A percentile compares a stretch with the other conserved stretches of the same genome.
Conservation (phyloP, 2,888 invertebrate genomes). For the Brachynemurus nebulosus region DNA sequence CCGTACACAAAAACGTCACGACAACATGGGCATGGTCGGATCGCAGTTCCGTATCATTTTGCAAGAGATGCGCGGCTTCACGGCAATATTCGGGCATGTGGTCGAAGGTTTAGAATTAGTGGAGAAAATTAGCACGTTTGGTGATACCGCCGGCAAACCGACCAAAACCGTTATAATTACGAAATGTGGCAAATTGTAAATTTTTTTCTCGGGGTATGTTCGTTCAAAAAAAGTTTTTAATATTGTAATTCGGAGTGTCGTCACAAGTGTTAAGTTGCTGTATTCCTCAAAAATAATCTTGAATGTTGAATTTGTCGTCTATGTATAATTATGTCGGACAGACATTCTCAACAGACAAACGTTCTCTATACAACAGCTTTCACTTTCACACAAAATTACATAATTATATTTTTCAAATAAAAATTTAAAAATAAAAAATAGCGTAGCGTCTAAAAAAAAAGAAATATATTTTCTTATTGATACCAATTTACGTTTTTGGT, state of each 20-base stretch:
- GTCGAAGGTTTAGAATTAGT: slow-evolving; percentile 66
- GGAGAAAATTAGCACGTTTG: slow-evolving; percentile 62
- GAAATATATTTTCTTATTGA: background rate
- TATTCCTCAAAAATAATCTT: too few relatives aligned
- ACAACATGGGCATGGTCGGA: slow-evolving; percentile 68
- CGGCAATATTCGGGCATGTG: slow-evolving; percentile 68
- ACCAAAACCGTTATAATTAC: slow-evolving; percentile 58
- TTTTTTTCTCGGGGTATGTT: too few relatives aligned
- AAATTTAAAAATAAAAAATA: background rate
- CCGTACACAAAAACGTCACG: slow-evolving; percentile 64
- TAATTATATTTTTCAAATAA: slow-evolving; percentile 1
- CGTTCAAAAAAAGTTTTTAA: too few relatives aligned
- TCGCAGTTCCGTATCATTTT: slow-evolving; percentile 72
- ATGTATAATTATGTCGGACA: too few relatives aligned
- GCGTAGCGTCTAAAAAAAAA: background rate
- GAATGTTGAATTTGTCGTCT: too few relatives aligned
- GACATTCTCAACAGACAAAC: too few relatives aligned
- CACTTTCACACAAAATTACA: background rate
- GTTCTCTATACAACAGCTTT: too few relatives aligned
- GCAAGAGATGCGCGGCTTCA: slow-evolving; percentile 70
- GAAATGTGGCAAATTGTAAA: slow-evolving; percentile 57
- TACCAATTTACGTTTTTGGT: slow-evolving; percentile 1
- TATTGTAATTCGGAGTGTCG: too few relatives aligned
- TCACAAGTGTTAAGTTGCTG: too few relatives aligned
- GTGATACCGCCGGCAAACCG: slow-evolving; percentile 65